Percentiles rank a stretch among this genome's conserved stretches.
Evolutionary conservation across 2,888 invertebrate species (phyloP).

Genomic region (Acronicta psi): DNA sequence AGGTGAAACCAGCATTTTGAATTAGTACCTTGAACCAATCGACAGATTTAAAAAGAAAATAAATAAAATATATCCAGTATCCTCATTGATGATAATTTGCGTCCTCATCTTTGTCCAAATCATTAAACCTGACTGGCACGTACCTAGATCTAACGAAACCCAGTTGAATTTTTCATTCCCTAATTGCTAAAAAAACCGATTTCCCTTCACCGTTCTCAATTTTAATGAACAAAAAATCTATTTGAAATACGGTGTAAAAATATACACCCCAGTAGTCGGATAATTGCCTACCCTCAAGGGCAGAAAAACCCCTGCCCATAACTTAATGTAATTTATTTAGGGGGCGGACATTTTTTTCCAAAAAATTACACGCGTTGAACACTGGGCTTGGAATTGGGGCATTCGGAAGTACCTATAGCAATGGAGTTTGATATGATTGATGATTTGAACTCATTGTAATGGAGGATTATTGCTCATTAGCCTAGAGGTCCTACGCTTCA

Average conservation of each 20-base stretch:
- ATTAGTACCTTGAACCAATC: no score
- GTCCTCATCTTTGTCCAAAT: no score
- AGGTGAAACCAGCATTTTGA: no score
- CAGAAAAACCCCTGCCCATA: conserved; percentile 50
- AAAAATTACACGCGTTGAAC: conserved; percentile 48
- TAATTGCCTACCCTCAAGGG: conserved; percentile 59
- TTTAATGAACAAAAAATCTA: conserved; percentile 44
- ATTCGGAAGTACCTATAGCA: not conserved
- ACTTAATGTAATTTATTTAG: conserved; percentile 59
- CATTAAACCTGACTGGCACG: no score
- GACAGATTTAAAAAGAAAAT: no score
- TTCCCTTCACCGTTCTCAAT: conserved; percentile 20
- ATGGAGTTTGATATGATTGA: conserved; percentile 7
- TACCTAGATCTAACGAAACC: not conserved
- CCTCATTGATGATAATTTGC: no score
- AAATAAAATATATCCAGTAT: no score
- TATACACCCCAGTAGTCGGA: conserved; percentile 47
- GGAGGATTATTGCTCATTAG: no score
- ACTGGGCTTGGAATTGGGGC: conserved; percentile 28
- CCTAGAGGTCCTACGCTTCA: no score
- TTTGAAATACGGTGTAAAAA: conserved; percentile 56
- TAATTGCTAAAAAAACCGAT: conserved; percentile 7
- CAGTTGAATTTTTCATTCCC: conserved; percentile 1
- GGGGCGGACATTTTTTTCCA: conserved; percentile 59
- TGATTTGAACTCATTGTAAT: not conserved